These are phyloP conservation scores for Heloderma charlesbogerti DNA, from an alignment of 2,113 vertebrate species.

Conservation along the genomic window DNA sequence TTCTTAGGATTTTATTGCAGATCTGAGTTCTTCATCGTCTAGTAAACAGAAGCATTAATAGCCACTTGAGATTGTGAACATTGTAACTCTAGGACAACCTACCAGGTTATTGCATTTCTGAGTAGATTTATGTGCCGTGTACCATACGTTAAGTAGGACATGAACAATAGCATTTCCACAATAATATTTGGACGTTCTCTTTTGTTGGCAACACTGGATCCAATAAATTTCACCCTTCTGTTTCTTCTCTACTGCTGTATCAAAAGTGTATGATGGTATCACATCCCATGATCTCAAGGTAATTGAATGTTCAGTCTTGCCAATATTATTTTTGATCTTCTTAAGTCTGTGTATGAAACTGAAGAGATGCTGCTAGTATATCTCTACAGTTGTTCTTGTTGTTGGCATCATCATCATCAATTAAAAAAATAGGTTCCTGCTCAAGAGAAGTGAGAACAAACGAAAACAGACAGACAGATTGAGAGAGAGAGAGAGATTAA, in stretches of 20 bases:
- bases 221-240: background rate
- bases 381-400: background rate
- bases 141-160: conserved; percentile 17
- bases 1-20: conserved; percentile 22
- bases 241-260: background rate
- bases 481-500: background rate
- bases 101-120: conserved; percentile 21
- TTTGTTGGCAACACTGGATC: background rate
- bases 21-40: conserved; percentile 9
- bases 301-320: background rate
- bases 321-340: background rate
- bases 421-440: background rate
- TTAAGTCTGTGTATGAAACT: background rate
- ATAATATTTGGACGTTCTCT: conserved; percentile 2
- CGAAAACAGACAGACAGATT: too few species aligned
- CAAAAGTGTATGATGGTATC: background rate
- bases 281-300: background rate
- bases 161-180: conserved; percentile 11
- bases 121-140: conserved; percentile 20
- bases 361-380: background rate
- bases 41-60: conserved; percentile 30
- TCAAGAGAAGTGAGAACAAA: too few species aligned
- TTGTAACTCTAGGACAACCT: conserved; percentile 12
- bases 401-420: background rate
- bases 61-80: conserved; percentile 35